Conservation (phyloP, 30 jellyfish, hydroid and myxozoan species). For the Hydra vulgaris region DNA sequence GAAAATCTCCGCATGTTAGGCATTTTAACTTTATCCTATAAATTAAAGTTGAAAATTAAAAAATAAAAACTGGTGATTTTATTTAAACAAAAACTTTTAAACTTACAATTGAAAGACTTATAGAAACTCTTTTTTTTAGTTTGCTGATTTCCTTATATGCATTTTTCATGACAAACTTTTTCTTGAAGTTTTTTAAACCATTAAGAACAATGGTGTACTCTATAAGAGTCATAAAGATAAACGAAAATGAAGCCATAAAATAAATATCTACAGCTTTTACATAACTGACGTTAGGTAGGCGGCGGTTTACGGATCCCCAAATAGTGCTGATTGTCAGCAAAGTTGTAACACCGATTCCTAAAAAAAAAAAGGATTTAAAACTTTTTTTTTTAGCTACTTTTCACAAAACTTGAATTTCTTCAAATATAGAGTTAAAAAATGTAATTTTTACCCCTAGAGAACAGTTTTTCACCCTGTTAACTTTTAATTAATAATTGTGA, state of each 20-base stretch:
- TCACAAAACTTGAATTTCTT: too few relatives aligned
- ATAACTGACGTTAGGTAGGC: slow-evolving; percentile 66
- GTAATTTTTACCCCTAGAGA: too few relatives aligned
- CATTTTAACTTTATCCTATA: not conserved
- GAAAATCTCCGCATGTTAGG: not conserved
- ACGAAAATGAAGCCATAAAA: slow-evolving; percentile 68
- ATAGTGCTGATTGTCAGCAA: slow-evolving; percentile 60
- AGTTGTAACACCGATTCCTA: slow-evolving; percentile 72
- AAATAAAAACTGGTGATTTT: not conserved
- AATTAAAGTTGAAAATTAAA: too few relatives aligned
- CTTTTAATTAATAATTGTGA: too few relatives aligned
- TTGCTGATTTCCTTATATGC: not conserved
- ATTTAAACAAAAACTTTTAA: not conserved
- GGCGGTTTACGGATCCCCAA: slow-evolving; percentile 73
- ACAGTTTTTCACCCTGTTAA: too few relatives aligned
- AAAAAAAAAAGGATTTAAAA: too few relatives aligned
- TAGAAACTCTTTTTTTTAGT: not conserved
- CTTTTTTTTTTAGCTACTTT: too few relatives aligned
- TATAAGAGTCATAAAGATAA: slow-evolving; percentile 56
- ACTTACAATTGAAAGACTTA: slow-evolving; percentile 36
- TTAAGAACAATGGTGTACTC: slow-evolving; percentile 62
- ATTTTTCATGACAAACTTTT: not conserved
- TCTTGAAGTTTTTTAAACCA: slow-evolving; percentile 16
- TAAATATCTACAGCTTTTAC: slow-evolving; percentile 74
- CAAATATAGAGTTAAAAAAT: too few relatives aligned